Base-by-base conservation (phyloP, 2,113 vertebrate species). In the Otolemur garnettii region DNA sequence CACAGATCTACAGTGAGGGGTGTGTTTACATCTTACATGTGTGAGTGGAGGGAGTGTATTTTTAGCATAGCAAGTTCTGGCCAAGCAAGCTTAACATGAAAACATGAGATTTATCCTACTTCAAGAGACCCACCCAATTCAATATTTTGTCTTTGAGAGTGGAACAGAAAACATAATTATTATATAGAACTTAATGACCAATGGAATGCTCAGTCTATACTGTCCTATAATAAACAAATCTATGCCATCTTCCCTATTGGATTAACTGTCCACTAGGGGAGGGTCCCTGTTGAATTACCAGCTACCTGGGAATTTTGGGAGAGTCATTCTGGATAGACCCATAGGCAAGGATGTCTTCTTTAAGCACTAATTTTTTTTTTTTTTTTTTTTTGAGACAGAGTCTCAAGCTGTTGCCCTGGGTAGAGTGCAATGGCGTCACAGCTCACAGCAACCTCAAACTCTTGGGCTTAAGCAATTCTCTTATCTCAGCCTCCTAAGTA, bases 21-120 rank as follows among this genome's bases (percentile, higher is more conserved):
- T 72, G 14, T 97, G 93, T 97, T 98, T 97, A 98, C 94, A 79
- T 57, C 80, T 42, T 81, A 64, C 50, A 79, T 0, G 66, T 0
- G 66, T 55, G 87, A 93, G 72, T 8, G 13, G 7, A 72, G 19
- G 30, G 59, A 87, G 50, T 78, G 1, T 97, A 95, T 98, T 97
- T 98, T 98, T 97, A 96, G 90, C 14, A 33, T n/a, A 71, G 62
- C 22, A 75, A 68, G 86, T 87, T 93, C 82, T 95, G 93, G 86
- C 57, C 78, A 92, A 93, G 93, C 82, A 94, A 96, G 78, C 89
- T 96, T 79, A 95, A 68, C 87, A 53, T 42, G 66, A 96, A 94
- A 95, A 97, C 78, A 93, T 11, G 62, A 88, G 26, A 57, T 68
- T 6, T 90, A 42, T 35, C 22, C 68, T 91, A 21, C 30, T 64